These are phyloP conservation scores for Stenotaenia linearis DNA, from an alignment of 2,888 invertebrate genomes.

Conservation along the genomic window DNA sequence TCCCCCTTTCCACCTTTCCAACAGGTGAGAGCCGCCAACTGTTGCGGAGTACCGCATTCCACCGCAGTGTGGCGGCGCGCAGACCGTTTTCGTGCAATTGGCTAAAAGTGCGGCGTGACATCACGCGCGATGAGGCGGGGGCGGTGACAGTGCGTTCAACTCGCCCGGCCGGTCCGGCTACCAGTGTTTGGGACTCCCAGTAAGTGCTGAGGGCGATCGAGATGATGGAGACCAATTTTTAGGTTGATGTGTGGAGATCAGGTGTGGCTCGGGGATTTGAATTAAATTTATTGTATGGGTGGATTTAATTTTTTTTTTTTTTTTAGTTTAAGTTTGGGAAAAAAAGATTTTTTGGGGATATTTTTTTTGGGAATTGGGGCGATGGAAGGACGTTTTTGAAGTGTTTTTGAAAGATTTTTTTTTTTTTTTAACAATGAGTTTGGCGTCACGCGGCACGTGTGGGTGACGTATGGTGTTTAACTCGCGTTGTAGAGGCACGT, in stretches of 20 bases:
- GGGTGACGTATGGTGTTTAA: background rate
- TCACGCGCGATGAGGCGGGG: background rate
- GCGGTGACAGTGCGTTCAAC: constrained; percentile 8
- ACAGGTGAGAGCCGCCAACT: constrained; percentile 14
- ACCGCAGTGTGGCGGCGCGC: background rate
- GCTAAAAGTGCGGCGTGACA: background rate
- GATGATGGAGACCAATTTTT: background rate
- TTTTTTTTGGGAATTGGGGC: background rate
- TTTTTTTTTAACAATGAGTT: background rate
- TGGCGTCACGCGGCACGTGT: background rate
- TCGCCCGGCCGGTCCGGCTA: background rate
- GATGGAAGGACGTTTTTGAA: background rate
- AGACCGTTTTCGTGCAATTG: background rate
- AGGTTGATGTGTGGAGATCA: background rate
- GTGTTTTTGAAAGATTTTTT: background rate
- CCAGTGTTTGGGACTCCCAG: background rate
- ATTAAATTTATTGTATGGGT: background rate
- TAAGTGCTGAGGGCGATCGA: background rate
- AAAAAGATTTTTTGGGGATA: background rate
- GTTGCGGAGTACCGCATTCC: constrained; percentile 10
- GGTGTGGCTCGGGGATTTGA: background rate
- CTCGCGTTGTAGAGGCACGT: background rate
- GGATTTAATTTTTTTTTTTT: background rate
- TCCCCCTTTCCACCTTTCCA: background rate
- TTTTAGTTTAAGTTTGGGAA: background rate